Conservation (phyloP, 2,113 vertebrate genomes). For the Pelecanus crispus region DNA sequence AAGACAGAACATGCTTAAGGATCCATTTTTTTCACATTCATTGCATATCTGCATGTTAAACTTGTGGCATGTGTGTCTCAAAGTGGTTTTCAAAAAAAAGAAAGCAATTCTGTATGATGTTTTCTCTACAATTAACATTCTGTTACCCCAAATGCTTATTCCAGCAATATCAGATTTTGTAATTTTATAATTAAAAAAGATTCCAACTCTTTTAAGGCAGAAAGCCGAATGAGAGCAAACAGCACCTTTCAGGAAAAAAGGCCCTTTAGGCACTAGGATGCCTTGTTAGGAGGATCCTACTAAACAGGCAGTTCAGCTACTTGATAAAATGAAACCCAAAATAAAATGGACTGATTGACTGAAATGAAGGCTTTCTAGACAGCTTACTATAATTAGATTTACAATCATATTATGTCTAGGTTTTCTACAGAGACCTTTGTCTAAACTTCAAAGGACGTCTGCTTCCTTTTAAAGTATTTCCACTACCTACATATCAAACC, state of each 20-base stretch:
- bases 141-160: not conserved
- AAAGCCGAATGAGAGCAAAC: not conserved
- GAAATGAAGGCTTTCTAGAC: constrained; percentile 23
- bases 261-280: not conserved
- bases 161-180: not conserved
- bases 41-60: not conserved
- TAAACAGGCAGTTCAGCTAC: not conserved
- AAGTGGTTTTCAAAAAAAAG: not conserved
- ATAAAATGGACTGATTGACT: not conserved
- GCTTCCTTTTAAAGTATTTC: constrained; percentile 41
- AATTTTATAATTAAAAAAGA: not conserved
- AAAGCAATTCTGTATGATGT: not conserved
- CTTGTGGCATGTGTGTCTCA: not conserved
- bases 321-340: not conserved
- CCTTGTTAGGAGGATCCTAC: not conserved
- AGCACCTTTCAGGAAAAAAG: not conserved
- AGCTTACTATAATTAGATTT: constrained; percentile 36
- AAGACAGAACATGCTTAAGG: not conserved
- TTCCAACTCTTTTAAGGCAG: not conserved
- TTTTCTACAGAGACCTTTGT: constrained; percentile 38
- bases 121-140: not conserved
- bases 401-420: constrained; percentile 25
- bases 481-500: constrained; percentile 24
- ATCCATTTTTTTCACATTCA: not conserved
- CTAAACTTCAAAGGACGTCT: constrained; percentile 54